Evolutionary conservation across 2,797 vertebrate species (phyloP), one percentile per base, ranked within the genome.

Genomic region (Numenius phaeopus): DNA sequence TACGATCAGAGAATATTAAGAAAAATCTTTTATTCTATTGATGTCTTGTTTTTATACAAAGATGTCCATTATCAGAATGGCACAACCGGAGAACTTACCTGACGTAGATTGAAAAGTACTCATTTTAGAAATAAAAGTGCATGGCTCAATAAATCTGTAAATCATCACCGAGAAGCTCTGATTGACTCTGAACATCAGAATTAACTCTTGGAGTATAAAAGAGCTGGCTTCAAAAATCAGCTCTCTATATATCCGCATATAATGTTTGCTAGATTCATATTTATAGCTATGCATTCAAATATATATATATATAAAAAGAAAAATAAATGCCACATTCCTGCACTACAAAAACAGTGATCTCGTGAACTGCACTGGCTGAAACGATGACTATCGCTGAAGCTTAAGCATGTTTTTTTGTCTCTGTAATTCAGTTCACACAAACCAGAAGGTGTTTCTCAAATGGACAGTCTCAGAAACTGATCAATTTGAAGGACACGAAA

Each of bases 21-120:
- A 85, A 91, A 91, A 92, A 83, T 87, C 71, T 95, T 92, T 77
- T 91, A 39, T 79, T 83, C 83, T 18, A 4, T 9, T 18, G 30
- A 47, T n/a, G 58, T 4, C 83, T 84, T 96, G 83, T 64, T 97
- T 89, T 87, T 27, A 11, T 61, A 80, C 44, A 34, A 47, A 54
- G 71, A 34, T 11, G 55, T 87, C 78, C 94, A 67, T 95, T 89
- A 80, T 24, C 89, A 92, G 59, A 64, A 29, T 0, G 32, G 80
- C n/a, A 82, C 30, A 34, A 84, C 37, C 11, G 49, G 21, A 85
- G 40, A 61, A 20, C 47, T 57, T 64, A 85, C 66, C 83, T 52
- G 78, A 49, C 0, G 0, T 7, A 76, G 78, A 27, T 1, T 59
- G 87, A 49, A 70, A 94, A 94, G 40, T 14, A 32, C 34, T n/a